phyloP scores from a whole-genome alignment of 2,888 invertebrate genomes.

The Horisme vitalbata region DNA sequence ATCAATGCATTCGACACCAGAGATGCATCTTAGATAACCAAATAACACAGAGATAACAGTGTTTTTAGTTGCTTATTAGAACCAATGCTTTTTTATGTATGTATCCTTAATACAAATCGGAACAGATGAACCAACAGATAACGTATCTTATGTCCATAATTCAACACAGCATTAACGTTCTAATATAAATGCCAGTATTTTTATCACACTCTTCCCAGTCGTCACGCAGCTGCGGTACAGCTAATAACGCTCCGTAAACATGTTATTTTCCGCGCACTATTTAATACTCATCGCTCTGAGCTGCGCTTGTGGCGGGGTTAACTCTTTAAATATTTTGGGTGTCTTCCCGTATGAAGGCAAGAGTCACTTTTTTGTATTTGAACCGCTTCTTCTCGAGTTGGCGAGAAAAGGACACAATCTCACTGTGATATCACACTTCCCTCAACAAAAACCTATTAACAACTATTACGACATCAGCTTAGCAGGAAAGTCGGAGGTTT shows the following conservation, averaged over 20 bases:
- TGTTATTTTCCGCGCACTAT: slow-evolving; percentile 19
- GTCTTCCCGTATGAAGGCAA: slow-evolving; percentile 85
- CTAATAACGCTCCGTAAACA: slow-evolving; percentile 17
- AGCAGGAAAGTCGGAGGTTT: slow-evolving; percentile 46
- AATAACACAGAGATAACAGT: no score
- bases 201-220: slow-evolving; percentile 23
- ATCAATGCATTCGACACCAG: no score
- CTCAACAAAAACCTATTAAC: slow-evolving; percentile 56
- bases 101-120: neutral
- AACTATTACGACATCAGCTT: slow-evolving; percentile 65
- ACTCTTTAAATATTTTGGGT: slow-evolving; percentile 79
- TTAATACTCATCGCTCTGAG: slow-evolving; percentile 13
- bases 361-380: slow-evolving; percentile 87
- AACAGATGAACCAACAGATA: neutral
- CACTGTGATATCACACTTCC: slow-evolving; percentile 86
- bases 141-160: neutral
- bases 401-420: slow-evolving; percentile 84
- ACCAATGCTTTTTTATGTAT: no score
- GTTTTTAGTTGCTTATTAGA: no score
- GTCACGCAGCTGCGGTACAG: slow-evolving; percentile 14
- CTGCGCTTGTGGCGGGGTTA: slow-evolving; percentile 37
- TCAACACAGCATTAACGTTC: no score
- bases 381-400: slow-evolving; percentile 82
- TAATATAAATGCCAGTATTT: neutral
- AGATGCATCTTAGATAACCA: no score